Evolutionary conservation across 2,797 vertebrate species (phyloP).

Genomic region (Antennarius maculatus): DNA sequence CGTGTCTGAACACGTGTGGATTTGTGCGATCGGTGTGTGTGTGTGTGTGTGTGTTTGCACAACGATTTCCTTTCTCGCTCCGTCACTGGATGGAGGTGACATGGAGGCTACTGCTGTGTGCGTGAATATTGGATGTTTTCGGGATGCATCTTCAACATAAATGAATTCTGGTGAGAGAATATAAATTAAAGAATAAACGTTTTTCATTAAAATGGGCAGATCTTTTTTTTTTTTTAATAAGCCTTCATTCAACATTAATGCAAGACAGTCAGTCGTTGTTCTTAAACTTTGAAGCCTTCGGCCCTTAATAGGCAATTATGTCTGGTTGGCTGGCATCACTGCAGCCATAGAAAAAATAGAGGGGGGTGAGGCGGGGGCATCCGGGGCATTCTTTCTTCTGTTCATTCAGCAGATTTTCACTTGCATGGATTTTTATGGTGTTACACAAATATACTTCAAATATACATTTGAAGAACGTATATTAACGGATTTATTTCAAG

Average conservation of each 20-base stretch:
- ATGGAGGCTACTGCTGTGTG: constrained; percentile 28
- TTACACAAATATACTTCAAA: constrained; percentile 36
- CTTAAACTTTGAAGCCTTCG: constrained; percentile 63
- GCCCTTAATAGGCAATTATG: constrained; percentile 68
- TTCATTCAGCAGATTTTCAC: constrained; percentile 36
- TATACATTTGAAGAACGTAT: constrained; percentile 19
- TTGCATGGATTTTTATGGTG: constrained; percentile 19
- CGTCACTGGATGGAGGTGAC: constrained; percentile 35
- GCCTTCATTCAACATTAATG: constrained; percentile 49
- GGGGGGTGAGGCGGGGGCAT: neutral
- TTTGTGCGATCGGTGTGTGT: constrained; percentile 37
- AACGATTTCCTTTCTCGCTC: constrained; percentile 41
- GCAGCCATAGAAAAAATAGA: constrained; percentile 27
- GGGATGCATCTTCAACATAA: constrained; percentile 3
- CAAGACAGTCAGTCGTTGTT: constrained; percentile 56
- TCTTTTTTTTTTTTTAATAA: constrained; percentile 56
- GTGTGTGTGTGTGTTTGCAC: constrained; percentile 43
- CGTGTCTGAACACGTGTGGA: constrained; percentile 42
- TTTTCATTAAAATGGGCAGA: constrained; percentile 34
- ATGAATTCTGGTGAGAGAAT: constrained; percentile 1
- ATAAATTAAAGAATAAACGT: constrained; percentile 12
- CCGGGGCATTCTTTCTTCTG: constrained; percentile 42
- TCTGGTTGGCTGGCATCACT: constrained; percentile 54
- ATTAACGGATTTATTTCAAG: constrained; percentile 36
- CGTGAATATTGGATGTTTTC: constrained; percentile 33